phyloP scores from a whole-genome alignment of 1,140 invertebrate genomes.

The Oedothorax gibbosus region DNA sequence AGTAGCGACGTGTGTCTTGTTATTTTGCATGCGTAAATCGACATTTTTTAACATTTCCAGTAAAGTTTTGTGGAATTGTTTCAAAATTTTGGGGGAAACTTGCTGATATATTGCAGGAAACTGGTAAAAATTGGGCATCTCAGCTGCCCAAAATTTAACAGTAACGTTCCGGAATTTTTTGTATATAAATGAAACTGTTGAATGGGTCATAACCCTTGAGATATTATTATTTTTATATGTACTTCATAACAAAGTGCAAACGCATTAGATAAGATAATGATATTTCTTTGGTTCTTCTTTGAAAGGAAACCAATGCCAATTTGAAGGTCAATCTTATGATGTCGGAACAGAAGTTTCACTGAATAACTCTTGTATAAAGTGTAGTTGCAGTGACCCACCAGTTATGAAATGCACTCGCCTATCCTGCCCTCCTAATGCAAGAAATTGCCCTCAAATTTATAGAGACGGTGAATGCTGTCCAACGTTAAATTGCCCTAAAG shows the following conservation, averaged over 20 bases:
- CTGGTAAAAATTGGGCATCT: no score
- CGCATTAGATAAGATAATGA: background rate
- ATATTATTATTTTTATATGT: background rate
- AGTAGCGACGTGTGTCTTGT: no score
- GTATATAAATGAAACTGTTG: no score
- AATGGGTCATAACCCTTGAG: background rate
- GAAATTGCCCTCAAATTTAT: slow-evolving; percentile 10
- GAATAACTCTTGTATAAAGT: slow-evolving; percentile 33
- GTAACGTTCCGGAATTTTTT: no score
- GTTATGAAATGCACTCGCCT: slow-evolving; percentile 40
- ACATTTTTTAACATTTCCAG: no score
- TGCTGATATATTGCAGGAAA: no score
- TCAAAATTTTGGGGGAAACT: no score
- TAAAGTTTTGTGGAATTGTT: no score
- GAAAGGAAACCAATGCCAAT: slow-evolving; percentile 16
- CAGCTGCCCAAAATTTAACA: no score
- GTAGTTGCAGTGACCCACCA: slow-evolving; percentile 21
- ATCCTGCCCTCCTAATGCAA: slow-evolving; percentile 22
- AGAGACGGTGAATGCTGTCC: slow-evolving; percentile 24
- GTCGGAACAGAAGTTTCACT: slow-evolving; percentile 25
- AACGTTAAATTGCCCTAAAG: slow-evolving; percentile 5
- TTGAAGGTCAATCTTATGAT: slow-evolving; percentile 4
- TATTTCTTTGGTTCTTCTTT: background rate
- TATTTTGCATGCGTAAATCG: no score
- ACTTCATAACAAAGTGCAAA: background rate